Base-by-base conservation (phyloP, 2,797 vertebrate species). In the Allochrocebus solatus region DNA sequence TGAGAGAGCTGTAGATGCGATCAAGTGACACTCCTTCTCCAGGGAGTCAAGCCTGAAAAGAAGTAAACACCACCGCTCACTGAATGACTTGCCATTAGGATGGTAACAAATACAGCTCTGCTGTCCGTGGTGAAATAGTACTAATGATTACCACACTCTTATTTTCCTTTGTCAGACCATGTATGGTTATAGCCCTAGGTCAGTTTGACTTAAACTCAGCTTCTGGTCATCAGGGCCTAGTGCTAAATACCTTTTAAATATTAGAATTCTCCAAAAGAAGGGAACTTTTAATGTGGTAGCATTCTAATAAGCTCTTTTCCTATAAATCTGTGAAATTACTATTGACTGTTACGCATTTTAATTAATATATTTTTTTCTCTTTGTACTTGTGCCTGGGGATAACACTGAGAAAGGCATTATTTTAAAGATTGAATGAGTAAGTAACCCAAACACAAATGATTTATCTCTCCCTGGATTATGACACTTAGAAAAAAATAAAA, bases 171-270 rank as follows among this genome's bases (percentile, higher is more conserved):
- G 39, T 90, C 75, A 95, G 79, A 70, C 96, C 78, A 82, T 90
- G 26, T 33, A 82, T 57, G 61, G 96, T 97, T 93, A 80, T 64
- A 89, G 85, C 33, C 8, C 85, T 89, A 41, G 96, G 95, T 98
- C 96, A 97, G 61, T 97, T 89, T 97, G 96, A 98, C 98, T 96
- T 95, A 80, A 86, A 86, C 19, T 36, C 16, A 88, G 30, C 75
- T 92, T 75, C 84, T 98, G 92, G 81, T 92, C 67, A 57, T 88
- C 81, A 86, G 24, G 39, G 55, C 26, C 43, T 30, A 48, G 11
- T 80, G 46, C 21, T 93, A 94, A 86, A 55, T 91, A 74, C 11
- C 41, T 83, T 82, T 89, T 50, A 74, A 61, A 97, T 80, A 93
- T 75, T 8, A 88, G 48, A 91, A 81, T 80, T 96, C 48, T 92